Evolutionary conservation across 1,140 invertebrate genomes (phyloP).

Genomic region (Trichonephila clavipes): DNA sequence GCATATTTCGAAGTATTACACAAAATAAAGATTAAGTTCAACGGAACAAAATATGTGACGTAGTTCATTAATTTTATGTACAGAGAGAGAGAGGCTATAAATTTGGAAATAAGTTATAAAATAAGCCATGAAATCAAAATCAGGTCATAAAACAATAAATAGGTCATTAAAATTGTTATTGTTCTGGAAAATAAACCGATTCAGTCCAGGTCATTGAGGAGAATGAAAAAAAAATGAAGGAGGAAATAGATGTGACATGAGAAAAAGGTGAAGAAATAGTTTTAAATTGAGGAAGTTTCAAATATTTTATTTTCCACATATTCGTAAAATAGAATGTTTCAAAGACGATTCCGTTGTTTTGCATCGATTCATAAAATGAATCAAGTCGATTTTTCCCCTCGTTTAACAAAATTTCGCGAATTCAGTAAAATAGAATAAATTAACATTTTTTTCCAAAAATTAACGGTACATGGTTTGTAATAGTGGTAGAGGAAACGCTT

Average conservation of each 20-base stretch:
- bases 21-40: background rate
- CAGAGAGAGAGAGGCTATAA: background rate
- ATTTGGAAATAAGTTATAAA: constrained; percentile 24
- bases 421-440: no score
- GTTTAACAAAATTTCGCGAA: no score
- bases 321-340: background rate
- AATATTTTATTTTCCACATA: background rate
- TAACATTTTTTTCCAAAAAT: no score
- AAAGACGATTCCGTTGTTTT: no score
- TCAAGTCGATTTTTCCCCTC: no score
- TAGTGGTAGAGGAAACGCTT: no score
- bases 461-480: no score
- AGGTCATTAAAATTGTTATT: constrained; percentile 26
- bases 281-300: constrained; percentile 3
- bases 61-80: background rate
- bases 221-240: background rate
- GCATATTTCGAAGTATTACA: background rate
- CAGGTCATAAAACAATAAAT: constrained; percentile 35
- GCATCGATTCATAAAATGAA: no score
- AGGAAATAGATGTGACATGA: background rate
- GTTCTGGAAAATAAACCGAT: constrained; percentile 21
- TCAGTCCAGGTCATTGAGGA: background rate
- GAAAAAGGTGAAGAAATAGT: background rate
- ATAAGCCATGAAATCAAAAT: constrained; percentile 11
- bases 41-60: background rate